Evolutionary conservation across 1,140 invertebrate species (phyloP).

Genomic region (Tetramorium alpestre): DNA sequence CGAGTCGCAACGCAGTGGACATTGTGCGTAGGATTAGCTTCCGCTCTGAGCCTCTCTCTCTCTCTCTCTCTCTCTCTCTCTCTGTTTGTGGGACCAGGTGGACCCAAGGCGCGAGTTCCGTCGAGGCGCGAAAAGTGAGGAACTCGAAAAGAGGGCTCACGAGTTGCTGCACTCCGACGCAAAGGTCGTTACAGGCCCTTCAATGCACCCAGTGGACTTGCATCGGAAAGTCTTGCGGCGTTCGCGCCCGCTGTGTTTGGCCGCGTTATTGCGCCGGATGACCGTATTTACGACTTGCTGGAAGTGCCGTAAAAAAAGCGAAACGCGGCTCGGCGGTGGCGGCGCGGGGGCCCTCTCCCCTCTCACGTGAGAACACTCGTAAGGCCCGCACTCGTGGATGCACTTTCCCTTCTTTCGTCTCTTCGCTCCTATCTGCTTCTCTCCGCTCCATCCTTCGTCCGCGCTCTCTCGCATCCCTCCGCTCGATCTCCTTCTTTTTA

Average conservation of each 20-base stretch:
- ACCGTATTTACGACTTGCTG: constrained; percentile 80
- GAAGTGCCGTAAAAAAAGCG: constrained; percentile 79
- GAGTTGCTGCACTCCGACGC: not conserved
- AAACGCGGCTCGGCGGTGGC: too few species aligned
- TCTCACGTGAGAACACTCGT: constrained; percentile 63
- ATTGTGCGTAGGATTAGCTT: constrained; percentile 75
- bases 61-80: not conserved
- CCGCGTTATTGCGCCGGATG: constrained; percentile 71
- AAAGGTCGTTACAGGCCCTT: constrained; percentile 66
- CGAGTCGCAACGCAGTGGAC: constrained; percentile 57
- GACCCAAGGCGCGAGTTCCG: not conserved
- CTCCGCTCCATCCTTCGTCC: constrained; percentile 3
- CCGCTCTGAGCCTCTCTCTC: not conserved
- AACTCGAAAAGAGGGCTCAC: constrained; percentile 28
- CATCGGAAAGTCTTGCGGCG: constrained; percentile 52
- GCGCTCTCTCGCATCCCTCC: constrained; percentile 14
- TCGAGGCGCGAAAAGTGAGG: constrained; percentile 1
- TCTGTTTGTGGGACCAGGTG: constrained; percentile 54
- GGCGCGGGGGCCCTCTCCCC: constrained; percentile 3
- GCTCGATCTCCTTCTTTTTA: constrained; percentile 69
- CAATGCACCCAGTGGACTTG: constrained; percentile 45
- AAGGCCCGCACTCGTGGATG: not conserved
- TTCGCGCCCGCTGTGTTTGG: constrained; percentile 66
- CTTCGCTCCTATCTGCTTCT: constrained; percentile 33
- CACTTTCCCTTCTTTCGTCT: constrained; percentile 9